Conservation (phyloP, 2,797 vertebrate species). For the Alectoris magna region DNA sequence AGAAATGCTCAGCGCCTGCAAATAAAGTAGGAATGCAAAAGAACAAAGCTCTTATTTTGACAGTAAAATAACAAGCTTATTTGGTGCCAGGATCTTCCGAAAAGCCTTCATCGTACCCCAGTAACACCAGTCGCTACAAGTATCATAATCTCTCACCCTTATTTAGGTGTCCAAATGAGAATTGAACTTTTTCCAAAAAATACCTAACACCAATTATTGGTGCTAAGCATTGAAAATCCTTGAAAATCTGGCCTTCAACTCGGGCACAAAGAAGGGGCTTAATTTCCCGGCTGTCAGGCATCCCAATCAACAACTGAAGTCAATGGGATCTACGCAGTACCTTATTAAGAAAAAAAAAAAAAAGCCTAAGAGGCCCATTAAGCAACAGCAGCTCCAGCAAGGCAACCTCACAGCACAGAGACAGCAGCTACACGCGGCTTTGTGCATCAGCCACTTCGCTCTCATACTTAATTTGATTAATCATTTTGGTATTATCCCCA, state of each 20-base stretch:
- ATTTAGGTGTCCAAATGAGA: conserved; percentile 10
- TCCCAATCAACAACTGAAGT: conserved; percentile 65
- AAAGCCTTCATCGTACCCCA: neutral
- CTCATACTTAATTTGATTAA: conserved; percentile 64
- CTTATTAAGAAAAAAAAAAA: conserved; percentile 28
- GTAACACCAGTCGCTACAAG: neutral
- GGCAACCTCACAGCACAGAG: neutral
- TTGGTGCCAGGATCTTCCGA: neutral
- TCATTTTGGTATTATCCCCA: conserved; percentile 64
- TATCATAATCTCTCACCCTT: conserved; percentile 26
- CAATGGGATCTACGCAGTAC: conserved; percentile 46
- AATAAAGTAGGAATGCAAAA: neutral
- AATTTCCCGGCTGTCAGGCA: conserved; percentile 62
- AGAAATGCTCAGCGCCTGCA: neutral
- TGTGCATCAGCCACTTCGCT: conserved; percentile 43
- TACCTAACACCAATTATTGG: conserved; percentile 37
- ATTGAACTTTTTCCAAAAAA: neutral
- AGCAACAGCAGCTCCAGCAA: conserved; percentile 7
- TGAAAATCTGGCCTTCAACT: conserved; percentile 63
- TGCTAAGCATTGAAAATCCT: conserved; percentile 58
- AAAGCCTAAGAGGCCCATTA: conserved; percentile 48
- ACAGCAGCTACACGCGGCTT: conserved; percentile 27
- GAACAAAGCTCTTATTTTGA: neutral
- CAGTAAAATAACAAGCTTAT: neutral
- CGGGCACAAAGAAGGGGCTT: conserved; percentile 58